Base-by-base conservation (phyloP, 2,888 invertebrate species). In the Empis stercorea region DNA sequence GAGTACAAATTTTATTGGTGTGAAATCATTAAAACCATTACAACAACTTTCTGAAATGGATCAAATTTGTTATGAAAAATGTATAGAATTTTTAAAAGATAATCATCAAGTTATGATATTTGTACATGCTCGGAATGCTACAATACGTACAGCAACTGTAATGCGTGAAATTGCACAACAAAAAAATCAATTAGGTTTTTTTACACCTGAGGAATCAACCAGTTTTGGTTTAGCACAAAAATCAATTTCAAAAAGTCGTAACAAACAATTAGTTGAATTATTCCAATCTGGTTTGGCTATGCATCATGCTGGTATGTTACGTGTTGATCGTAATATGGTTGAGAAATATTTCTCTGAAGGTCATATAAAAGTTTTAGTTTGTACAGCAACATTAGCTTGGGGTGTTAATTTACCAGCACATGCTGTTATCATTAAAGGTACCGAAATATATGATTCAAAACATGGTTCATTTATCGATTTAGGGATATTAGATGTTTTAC, bases 331-430 rank as follows among this genome's bases (percentile, higher is more conserved):
- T 55, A 78, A 81, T 60, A 72, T 89, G 70, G 87, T 91, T 1
- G 97, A 99, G 67, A 87, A 85, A 63, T 84, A 86, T 59, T 99
- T 99, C 63, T 71, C 83, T 0, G 85, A 86, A 48, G 96, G 96
- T 0, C 77, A 83, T 52, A 81, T 94, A 50, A 87, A 84, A 63
- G 92, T 87, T 1, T 72, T 99, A 2, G 87, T 94, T 10, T 97
- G 97, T 64, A 99, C 99, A 0, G 89, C 99, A 0, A 99, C 99
- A 0, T 73, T 99, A 30, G 99, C 99, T 23, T 99, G 99, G 99
- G 99, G 99, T 56, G 97, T 99, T 6, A 99, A 99, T 72, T 75
- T 99, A 54, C 99, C 99, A 0, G 99, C 99, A 0, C 96, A 97
- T 66, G 96, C 93, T 30, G 97, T 99, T 52, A 81, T 99, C 43